A percentile compares a stretch with the other conserved stretches of the same genome.
Evolutionary conservation across 2,888 invertebrate species (phyloP).

Genomic region (Scaptomyza reducta): DNA sequence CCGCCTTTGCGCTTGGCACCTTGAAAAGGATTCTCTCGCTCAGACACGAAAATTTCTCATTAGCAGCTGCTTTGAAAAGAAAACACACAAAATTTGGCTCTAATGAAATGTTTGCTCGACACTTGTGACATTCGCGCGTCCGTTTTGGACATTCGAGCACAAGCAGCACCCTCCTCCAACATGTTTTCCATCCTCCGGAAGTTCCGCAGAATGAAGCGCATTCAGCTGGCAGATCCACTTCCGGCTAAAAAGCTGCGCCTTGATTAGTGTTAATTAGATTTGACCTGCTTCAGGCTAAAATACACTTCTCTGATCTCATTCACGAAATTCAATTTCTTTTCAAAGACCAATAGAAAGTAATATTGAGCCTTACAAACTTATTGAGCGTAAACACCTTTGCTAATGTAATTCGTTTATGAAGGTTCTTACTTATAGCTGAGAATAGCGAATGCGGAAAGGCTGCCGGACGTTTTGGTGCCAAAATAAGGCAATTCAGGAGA

Average conservation of each 20-base stretch:
- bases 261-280: conserved; percentile 78
- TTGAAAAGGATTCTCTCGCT: conserved; percentile 69
- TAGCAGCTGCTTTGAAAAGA: conserved; percentile 65
- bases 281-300: conserved; percentile 41
- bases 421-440: not conserved
- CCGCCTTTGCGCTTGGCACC: conserved; percentile 34
- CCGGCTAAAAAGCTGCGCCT: conserved; percentile 56
- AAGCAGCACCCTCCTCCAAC: not conserved
- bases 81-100: conserved; percentile 67
- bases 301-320: conserved; percentile 12
- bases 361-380: not conserved
- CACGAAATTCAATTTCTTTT: conserved; percentile 8
- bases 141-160: conserved; percentile 47
- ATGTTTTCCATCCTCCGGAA: conserved; percentile 48
- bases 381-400: not conserved
- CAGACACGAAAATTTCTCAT: conserved; percentile 70
- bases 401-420: not conserved
- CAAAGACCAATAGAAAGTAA: conserved; percentile 6
- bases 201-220: conserved; percentile 54
- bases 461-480: no score
- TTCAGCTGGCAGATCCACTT: conserved; percentile 61
- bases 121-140: conserved; percentile 76
- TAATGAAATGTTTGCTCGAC: conserved; percentile 78
- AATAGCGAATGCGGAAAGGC: no score
- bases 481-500: not conserved